Evolutionary conservation across 2,797 vertebrate species (phyloP).

Genomic region (Gadopsis bispinosus): DNA sequence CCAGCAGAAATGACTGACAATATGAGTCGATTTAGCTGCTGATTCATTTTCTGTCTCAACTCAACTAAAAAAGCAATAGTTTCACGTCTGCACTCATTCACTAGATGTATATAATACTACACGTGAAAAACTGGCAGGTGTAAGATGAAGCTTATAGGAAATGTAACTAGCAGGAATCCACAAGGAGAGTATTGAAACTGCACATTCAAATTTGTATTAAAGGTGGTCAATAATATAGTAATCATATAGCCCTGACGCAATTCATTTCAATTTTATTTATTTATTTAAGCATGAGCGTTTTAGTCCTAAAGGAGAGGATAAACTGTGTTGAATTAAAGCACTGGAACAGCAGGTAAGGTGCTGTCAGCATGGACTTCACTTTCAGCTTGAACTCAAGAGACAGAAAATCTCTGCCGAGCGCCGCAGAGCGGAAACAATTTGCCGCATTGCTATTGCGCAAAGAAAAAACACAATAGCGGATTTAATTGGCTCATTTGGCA

Average conservation of each 20-base stretch:
- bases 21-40: not conserved
- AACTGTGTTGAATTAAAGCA: not conserved
- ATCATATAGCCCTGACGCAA: not conserved
- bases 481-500: slow-evolving; percentile 64
- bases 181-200: not conserved
- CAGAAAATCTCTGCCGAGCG: not conserved
- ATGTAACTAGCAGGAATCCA: not conserved
- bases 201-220: not conserved
- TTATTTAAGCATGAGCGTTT: not conserved
- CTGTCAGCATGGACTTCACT: not conserved
- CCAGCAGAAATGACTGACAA: not conserved
- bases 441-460: slow-evolving; percentile 27
- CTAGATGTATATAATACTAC: not conserved
- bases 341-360: too few species aligned
- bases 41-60: not conserved
- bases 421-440: not conserved
- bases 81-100: too few species aligned
- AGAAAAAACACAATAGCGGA: not conserved
- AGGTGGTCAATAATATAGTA: not conserved
- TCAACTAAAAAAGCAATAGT: not conserved
- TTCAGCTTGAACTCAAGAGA: not conserved
- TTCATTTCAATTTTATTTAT: too few species aligned
- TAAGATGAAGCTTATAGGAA: not conserved
- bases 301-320: not conserved
- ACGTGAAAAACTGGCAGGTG: not conserved